phyloP scores from a whole-genome alignment of 2,113 vertebrate species.

The Apodemus sylvaticus region DNA sequence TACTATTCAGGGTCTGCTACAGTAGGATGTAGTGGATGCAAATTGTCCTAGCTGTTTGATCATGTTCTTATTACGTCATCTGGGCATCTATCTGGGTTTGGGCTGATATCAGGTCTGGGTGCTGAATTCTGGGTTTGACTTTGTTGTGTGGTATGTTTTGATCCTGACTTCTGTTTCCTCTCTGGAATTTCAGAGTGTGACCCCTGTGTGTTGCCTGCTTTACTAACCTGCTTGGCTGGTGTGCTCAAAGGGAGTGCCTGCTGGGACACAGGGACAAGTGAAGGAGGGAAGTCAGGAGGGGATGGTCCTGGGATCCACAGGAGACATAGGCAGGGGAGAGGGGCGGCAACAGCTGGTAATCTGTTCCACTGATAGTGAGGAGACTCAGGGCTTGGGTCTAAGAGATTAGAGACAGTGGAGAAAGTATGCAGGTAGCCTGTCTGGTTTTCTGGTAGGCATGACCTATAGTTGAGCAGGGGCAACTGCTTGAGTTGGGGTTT shows the following conservation, averaged over 20 bases:
- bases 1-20: not conserved
- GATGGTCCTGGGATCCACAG: not conserved
- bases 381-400: not conserved
- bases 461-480: not conserved
- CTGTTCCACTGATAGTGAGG: not conserved
- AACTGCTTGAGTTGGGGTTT: not conserved
- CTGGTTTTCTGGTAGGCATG: not conserved
- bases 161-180: not conserved
- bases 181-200: not conserved
- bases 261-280: not conserved
- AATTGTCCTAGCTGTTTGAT: not conserved
- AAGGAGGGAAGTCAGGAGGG: not conserved
- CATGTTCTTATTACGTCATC: not conserved
- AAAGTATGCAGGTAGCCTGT: not conserved
- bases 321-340: not conserved
- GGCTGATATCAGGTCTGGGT: not conserved
- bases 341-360: not conserved
- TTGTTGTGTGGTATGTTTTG: not conserved
- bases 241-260: not conserved
- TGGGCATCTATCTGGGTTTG: not conserved
- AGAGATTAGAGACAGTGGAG: not conserved
- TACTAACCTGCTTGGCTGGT: not conserved
- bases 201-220: not conserved
- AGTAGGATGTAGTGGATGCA: not conserved
- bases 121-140: not conserved